Conservation (phyloP, 2,113 vertebrate species). For the Cyprinodon tularosa region DNA sequence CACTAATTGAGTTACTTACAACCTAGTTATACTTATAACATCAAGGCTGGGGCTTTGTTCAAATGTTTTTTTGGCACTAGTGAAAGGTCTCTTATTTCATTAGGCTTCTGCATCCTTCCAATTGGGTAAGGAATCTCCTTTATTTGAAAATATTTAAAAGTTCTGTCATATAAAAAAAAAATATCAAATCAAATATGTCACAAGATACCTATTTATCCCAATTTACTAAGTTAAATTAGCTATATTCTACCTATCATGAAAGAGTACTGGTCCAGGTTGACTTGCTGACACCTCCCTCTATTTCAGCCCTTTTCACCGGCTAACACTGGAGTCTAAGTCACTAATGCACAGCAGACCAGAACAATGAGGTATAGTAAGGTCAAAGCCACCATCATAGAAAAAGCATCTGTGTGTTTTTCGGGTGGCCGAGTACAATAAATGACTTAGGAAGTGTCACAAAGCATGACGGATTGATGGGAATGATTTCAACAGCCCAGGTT, state of each 20-base stretch:
- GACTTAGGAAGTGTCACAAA: slow-evolving; percentile 29
- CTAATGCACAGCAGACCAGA: slow-evolving; percentile 51
- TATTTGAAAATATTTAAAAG: not conserved
- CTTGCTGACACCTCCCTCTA: slow-evolving; percentile 49
- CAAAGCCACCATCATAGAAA: slow-evolving; percentile 40
- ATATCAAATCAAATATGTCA: not conserved
- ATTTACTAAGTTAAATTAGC: slow-evolving; percentile 63
- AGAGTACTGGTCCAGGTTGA: slow-evolving; percentile 58
- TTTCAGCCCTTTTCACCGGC: slow-evolving; percentile 61
- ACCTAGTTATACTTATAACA: not conserved
- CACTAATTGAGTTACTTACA: not conserved
- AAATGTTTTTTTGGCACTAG: not conserved
- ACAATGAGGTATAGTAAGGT: slow-evolving; percentile 34
- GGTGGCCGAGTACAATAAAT: slow-evolving; percentile 60
- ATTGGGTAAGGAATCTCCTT: not conserved
- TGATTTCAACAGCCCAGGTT: slow-evolving; percentile 51
- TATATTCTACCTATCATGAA: slow-evolving; percentile 64
- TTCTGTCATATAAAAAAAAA: not conserved
- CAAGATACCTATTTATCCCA: not conserved
- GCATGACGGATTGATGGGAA: slow-evolving; percentile 50
- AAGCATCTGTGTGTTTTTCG: slow-evolving; percentile 39
- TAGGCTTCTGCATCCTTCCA: not conserved
- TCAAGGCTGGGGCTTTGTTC: not conserved
- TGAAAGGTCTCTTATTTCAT: not conserved
- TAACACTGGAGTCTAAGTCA: slow-evolving; percentile 60